These are phyloP conservation scores for Syngnathus rostellatus DNA, from an alignment of 2,797 vertebrate species.

Conservation along the genomic window DNA sequence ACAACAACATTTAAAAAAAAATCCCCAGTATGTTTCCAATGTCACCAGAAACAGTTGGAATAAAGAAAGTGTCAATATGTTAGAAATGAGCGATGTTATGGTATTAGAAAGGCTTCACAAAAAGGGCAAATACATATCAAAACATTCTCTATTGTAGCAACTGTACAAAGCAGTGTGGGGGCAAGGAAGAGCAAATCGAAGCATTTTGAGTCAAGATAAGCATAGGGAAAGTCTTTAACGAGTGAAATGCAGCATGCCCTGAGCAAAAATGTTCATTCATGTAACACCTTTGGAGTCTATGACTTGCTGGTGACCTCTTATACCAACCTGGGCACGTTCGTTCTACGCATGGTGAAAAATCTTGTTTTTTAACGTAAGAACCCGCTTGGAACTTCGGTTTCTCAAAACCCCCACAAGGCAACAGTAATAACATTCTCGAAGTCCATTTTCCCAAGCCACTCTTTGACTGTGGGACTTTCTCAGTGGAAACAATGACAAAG, in stretches of 20 bases:
- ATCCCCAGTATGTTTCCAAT: too few species aligned
- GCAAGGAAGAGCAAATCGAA: too few species aligned
- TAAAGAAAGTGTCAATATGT: too few species aligned
- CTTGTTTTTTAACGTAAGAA: constrained; percentile 47
- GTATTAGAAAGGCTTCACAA: too few species aligned
- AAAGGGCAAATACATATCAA: too few species aligned
- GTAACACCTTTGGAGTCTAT: constrained; percentile 33
- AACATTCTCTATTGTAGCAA: too few species aligned
- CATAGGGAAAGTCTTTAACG: too few species aligned
- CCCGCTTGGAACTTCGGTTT: constrained; percentile 39
- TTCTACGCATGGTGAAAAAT: constrained; percentile 33
- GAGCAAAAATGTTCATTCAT: constrained; percentile 43
- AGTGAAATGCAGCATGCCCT: not conserved
- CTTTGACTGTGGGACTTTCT: constrained; percentile 48
- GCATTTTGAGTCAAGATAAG: constrained; percentile 9
- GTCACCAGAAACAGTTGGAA: too few species aligned
- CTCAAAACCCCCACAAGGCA: constrained; percentile 41
- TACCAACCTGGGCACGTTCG: constrained; percentile 30
- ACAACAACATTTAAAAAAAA: too few species aligned
- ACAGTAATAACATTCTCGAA: constrained; percentile 48
- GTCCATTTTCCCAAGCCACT: constrained; percentile 47
- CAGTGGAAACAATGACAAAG: constrained; percentile 60
- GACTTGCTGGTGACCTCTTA: constrained; percentile 29
- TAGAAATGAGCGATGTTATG: too few species aligned
- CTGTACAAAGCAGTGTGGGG: too few species aligned